phyloP scores from a whole-genome alignment of 2,888 invertebrate species.

The Lysandra coridon region DNA sequence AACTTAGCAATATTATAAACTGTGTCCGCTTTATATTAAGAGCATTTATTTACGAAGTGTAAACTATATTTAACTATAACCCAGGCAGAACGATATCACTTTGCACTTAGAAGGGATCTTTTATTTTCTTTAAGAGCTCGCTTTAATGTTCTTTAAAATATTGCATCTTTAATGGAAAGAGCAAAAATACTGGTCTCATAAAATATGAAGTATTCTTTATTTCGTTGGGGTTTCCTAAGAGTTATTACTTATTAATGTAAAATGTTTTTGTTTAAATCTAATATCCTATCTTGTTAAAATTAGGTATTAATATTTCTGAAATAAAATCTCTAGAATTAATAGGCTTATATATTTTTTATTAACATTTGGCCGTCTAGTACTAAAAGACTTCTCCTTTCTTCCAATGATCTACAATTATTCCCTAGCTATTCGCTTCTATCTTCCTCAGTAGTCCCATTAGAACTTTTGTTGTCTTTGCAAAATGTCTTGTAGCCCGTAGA shows the following conservation, averaged over 20 bases:
- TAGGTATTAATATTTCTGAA: neutral
- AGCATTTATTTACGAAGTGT: conserved; percentile 18
- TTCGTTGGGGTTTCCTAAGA: neutral
- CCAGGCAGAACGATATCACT: conserved; percentile 10
- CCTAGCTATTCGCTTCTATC: too few relatives aligned
- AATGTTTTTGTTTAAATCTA: neutral
- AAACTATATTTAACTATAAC: conserved; percentile 9
- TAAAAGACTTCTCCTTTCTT: too few relatives aligned
- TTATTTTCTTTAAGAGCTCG: conserved; percentile 21
- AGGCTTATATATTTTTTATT: too few relatives aligned
- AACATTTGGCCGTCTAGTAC: too few relatives aligned
- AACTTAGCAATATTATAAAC: conserved; percentile 2
- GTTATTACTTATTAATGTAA: neutral
- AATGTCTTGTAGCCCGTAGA: too few relatives aligned
- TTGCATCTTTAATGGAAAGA: conserved; percentile 18
- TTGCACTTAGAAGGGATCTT: conserved; percentile 20
- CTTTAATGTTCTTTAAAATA: conserved; percentile 30
- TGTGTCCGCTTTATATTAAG: neutral
- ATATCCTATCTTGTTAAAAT: neutral
- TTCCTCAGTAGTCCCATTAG: too few relatives aligned
- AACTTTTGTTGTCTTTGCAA: too few relatives aligned
- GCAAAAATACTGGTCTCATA: conserved; percentile 14
- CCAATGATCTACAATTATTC: too few relatives aligned
- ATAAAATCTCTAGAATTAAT: neutral
- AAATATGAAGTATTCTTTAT: conserved; percentile 15